A percentile compares a stretch with the other conserved stretches of the same genome.
Evolutionary conservation across 2,888 invertebrate genomes (phyloP).

Genomic region (Neocrepidodera transversa): DNA sequence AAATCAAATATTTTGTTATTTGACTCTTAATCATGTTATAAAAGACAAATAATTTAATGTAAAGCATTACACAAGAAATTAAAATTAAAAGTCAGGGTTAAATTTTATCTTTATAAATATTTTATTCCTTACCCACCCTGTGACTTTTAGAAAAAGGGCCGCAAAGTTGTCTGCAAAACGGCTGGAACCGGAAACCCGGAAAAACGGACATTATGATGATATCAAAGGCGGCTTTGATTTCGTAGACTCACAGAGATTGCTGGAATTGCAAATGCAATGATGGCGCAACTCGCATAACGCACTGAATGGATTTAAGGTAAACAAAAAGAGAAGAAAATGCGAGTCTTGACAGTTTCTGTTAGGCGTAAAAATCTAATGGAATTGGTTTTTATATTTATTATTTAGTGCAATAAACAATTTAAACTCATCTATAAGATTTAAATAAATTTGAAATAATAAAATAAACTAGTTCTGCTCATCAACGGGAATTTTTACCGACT

Average conservation of each 20-base stretch:
- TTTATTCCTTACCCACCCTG: no score
- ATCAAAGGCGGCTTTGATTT: conserved; percentile 19
- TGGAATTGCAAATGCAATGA: conserved; percentile 11
- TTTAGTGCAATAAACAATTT: no score
- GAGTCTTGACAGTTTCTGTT: neutral
- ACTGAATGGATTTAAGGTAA: neutral
- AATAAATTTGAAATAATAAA: no score
- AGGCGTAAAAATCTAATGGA: neutral
- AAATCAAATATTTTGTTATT: no score
- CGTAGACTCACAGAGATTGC: conserved; percentile 2
- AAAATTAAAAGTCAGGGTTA: no score
- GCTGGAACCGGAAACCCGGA: conserved; percentile 13
- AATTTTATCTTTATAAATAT: no score
- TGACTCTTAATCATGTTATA: no score
- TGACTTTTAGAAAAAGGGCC: neutral
- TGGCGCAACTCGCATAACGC: neutral
- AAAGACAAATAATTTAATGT: no score
- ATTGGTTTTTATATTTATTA: neutral
- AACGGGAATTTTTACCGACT: no score
- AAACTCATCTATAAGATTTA: no score
- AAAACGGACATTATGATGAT: conserved; percentile 17
- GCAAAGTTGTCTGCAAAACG: conserved; percentile 14
- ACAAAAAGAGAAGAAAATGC: neutral
- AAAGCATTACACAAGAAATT: no score
- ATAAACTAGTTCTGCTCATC: no score